Base-by-base conservation (phyloP, 1,140 invertebrate species). In the Matsumurasca onukii region DNA sequence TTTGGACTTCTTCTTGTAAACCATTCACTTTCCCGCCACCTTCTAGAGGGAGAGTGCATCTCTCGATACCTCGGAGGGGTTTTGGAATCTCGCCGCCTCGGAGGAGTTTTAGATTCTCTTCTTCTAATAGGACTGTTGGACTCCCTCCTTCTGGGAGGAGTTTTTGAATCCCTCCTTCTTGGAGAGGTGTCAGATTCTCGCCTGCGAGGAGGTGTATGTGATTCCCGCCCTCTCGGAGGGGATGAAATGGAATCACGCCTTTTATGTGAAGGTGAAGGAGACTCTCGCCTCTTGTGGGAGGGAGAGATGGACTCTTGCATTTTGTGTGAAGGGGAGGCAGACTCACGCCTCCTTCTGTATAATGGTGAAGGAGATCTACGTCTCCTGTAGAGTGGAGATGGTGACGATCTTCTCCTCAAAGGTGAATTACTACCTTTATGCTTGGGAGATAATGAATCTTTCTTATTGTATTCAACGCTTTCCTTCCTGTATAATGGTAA, bases 231-330 rank as follows among this genome's bases (percentile, higher is more conserved):
- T 51, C 49, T 17, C 5, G 17, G 49, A n/a, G 3, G 49, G n/a
- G 49, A 22, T 12, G 49, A 51, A n/a, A 5, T 51, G n/a, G 49
- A 51, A 51, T 51, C 49, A 20, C 24, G 49, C n/a, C 49, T 51
- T 51, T 20, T 51, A 9, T 22, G 49, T 5, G 49, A 51, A 22
- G n/a, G 24, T 20, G 49, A 22, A 9, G 49, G 24, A 51, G 49
- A 22, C n/a, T 17, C n/a, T 51, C 49, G n/a, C n/a, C n/a, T 51
- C 24, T 22, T 51, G n/a, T 17, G 49, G n/a, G 49, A 51, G n/a
- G 49, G n/a, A 3, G 49, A 51, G n/a, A 45, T 45, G 34, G 17
- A 12, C 34, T 45, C 34, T 45, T 45, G 9, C 34, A n/a, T n/a
- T n/a, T n/a, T n/a, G n/a, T n/a, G n/a, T n/a, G n/a, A n/a, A 12